These are phyloP conservation scores for Mesocricetus auratus DNA, from an alignment of 2,113 vertebrate genomes.

Conservation along the genomic window DNA sequence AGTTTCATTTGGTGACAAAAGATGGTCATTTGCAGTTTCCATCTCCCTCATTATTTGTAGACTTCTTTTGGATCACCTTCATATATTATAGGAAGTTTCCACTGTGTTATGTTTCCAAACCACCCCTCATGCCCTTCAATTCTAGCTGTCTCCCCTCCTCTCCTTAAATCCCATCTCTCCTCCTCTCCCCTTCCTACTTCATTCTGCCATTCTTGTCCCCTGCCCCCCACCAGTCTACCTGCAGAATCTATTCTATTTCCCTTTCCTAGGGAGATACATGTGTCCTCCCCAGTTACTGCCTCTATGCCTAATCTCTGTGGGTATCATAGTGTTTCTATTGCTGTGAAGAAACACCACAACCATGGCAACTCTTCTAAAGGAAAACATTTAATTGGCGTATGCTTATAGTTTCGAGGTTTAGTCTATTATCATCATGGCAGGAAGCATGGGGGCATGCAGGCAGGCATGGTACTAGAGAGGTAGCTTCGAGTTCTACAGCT, in stretches of 20 bases:
- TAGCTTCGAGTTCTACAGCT: background rate
- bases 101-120: background rate
- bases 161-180: background rate
- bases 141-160: background rate
- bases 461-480: background rate
- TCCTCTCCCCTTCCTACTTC: background rate
- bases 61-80: background rate
- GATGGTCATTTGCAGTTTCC: background rate
- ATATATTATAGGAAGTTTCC: background rate
- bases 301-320: background rate
- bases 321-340: background rate
- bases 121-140: background rate
- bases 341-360: background rate
- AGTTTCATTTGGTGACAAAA: background rate
- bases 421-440: background rate
- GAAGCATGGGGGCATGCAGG: background rate
- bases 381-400: background rate
- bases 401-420: background rate
- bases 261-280: background rate
- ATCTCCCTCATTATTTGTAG: background rate
- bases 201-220: background rate
- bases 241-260: background rate
- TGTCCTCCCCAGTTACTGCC: background rate
- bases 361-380: background rate
- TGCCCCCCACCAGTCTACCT: background rate